phyloP scores from a whole-genome alignment of 2,888 invertebrate species.

The Colletes collaris region DNA sequence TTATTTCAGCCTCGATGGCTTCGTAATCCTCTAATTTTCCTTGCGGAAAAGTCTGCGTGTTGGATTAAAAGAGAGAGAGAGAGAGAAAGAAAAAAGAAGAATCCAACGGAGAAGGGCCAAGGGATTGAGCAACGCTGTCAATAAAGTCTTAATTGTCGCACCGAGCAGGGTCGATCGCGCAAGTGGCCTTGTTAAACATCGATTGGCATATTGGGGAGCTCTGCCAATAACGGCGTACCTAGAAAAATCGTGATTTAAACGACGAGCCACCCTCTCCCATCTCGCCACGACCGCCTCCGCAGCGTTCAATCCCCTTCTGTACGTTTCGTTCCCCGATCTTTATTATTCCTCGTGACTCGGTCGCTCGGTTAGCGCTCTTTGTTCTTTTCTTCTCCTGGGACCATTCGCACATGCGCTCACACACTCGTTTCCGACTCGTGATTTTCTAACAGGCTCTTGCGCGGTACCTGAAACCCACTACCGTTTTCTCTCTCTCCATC shows the following conservation, averaged over 20 bases:
- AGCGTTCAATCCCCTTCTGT: slow-evolving; percentile 35
- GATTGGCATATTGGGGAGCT: slow-evolving; percentile 50
- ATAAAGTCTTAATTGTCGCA: slow-evolving; percentile 69
- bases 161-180: slow-evolving; percentile 51
- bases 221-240: slow-evolving; percentile 62
- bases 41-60: slow-evolving; percentile 41
- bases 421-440: slow-evolving; percentile 48
- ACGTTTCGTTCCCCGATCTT: slow-evolving; percentile 55
- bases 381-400: slow-evolving; percentile 48
- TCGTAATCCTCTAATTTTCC: slow-evolving; percentile 75
- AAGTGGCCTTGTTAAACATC: slow-evolving; percentile 65
- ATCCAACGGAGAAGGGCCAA: slow-evolving; percentile 24
- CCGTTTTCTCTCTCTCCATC: neutral
- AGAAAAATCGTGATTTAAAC: slow-evolving; percentile 74
- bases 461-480: slow-evolving; percentile 34
- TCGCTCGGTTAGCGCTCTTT: slow-evolving; percentile 49
- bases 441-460: slow-evolving; percentile 59
- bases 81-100: neutral
- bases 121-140: slow-evolving; percentile 33
- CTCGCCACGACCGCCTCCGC: slow-evolving; percentile 6
- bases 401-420: slow-evolving; percentile 34
- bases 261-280: slow-evolving; percentile 37
- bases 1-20: slow-evolving; percentile 67
- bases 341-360: slow-evolving; percentile 67
- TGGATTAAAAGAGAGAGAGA: slow-evolving; percentile 20